A percentile compares a stretch with the other conserved stretches of the same genome.
Evolutionary conservation across 2,113 vertebrate genomes (phyloP).

Genomic region (Austrofundulus limnaeus): DNA sequence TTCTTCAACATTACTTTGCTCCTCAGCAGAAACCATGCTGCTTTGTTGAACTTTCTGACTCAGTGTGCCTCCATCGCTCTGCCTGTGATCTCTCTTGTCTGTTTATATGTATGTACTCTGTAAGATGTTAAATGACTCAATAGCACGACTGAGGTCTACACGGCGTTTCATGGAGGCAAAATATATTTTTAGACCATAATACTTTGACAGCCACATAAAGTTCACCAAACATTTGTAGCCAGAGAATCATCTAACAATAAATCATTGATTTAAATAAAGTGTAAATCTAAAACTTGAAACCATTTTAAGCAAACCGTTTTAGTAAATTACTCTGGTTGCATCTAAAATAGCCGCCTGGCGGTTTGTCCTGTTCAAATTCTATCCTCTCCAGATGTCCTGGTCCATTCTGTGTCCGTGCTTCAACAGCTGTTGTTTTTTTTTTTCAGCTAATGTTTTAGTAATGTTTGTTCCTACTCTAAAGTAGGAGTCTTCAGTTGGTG

Average conservation of each 20-base stretch:
- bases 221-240: background rate
- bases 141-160: conserved; percentile 5
- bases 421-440: background rate
- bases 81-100: conserved; percentile 13
- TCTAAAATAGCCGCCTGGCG: background rate
- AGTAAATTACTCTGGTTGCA: background rate
- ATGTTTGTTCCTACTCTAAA: background rate
- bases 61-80: conserved; percentile 21
- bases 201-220: background rate
- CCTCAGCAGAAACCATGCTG: conserved; percentile 23
- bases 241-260: background rate
- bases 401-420: background rate
- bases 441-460: background rate
- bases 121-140: conserved; percentile 22
- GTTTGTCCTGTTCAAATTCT: background rate
- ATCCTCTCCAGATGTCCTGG: background rate
- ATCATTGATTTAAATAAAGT: background rate
- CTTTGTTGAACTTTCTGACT: conserved; percentile 43
- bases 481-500: no score
- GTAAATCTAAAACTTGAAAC: background rate
- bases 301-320: background rate
- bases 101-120: conserved; percentile 8
- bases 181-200: background rate
- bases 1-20: conserved; percentile 26
- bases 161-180: conserved; percentile 5